Conservation (phyloP, 1,140 invertebrate species). For the Drosophila nikananu region DNA sequence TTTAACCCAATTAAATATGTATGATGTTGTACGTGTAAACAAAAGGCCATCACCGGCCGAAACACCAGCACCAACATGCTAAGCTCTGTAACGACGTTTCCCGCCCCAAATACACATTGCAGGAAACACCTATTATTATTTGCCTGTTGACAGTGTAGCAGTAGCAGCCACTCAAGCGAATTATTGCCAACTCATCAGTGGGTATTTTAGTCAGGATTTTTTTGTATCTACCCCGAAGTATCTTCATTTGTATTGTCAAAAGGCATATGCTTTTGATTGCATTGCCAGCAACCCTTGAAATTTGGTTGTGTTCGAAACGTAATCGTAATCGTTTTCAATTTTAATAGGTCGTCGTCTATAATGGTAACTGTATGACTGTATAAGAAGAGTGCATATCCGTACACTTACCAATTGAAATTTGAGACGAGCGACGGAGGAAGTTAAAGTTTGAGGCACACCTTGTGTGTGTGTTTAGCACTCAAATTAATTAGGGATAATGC, state of each 20-base stretch:
- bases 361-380: slow-evolving; percentile 31
- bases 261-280: slow-evolving; percentile 68
- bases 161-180: slow-evolving; percentile 73
- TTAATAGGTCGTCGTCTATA: slow-evolving; percentile 43
- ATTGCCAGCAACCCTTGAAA: slow-evolving; percentile 41
- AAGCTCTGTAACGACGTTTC: slow-evolving; percentile 59
- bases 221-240: slow-evolving; percentile 58
- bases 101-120: slow-evolving; percentile 50
- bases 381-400: neutral
- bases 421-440: slow-evolving; percentile 31
- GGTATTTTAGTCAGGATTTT: slow-evolving; percentile 66
- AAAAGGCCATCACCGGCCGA: slow-evolving; percentile 65
- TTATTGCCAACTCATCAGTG: slow-evolving; percentile 83
- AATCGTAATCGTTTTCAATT: slow-evolving; percentile 68
- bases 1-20: slow-evolving; percentile 82
- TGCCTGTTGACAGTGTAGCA: slow-evolving; percentile 74
- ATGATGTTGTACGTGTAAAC: slow-evolving; percentile 78
- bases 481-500: slow-evolving; percentile 68
- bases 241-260: slow-evolving; percentile 54
- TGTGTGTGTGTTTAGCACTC: slow-evolving; percentile 39
- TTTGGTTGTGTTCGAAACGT: slow-evolving; percentile 8
- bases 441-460: slow-evolving; percentile 34
- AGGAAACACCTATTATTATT: slow-evolving; percentile 78
- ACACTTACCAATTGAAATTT: slow-evolving; percentile 50
- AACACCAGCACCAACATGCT: slow-evolving; percentile 27